Conservation (phyloP, 2,113 vertebrate genomes). For the Anser brachyrhynchus region DNA sequence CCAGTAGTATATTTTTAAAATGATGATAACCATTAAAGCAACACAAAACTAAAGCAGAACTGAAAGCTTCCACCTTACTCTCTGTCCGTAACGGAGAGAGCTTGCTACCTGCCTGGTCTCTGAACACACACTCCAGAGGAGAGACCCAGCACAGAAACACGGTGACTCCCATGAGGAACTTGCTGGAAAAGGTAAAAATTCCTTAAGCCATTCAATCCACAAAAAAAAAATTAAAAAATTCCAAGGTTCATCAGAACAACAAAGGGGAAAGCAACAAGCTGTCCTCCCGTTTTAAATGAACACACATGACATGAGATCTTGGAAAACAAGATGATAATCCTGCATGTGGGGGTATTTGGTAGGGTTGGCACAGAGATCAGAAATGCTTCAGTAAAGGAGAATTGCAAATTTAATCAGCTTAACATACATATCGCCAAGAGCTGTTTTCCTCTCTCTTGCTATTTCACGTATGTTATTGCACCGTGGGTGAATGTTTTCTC, state of each 20-base stretch:
- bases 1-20: neutral
- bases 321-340: slow-evolving; percentile 10
- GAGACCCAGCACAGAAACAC: neutral
- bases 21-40: neutral
- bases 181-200: neutral
- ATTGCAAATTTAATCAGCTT: neutral
- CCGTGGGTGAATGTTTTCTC: neutral
- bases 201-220: neutral
- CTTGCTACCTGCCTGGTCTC: neutral
- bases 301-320: neutral
- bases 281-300: neutral
- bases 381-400: neutral
- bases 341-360: neutral
- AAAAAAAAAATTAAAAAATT: neutral
- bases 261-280: neutral
- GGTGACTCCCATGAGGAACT: neutral
- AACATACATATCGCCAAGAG: neutral
- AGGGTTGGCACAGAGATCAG: neutral
- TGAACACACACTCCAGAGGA: neutral
- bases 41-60: neutral
- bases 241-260: slow-evolving; percentile 6
- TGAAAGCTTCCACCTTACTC: neutral
- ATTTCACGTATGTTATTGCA: neutral
- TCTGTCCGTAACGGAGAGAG: neutral
- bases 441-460: neutral